These are phyloP conservation scores for Rhinichthys klamathensis DNA, from an alignment of 2,113 vertebrate species.

Conservation along the genomic window DNA sequence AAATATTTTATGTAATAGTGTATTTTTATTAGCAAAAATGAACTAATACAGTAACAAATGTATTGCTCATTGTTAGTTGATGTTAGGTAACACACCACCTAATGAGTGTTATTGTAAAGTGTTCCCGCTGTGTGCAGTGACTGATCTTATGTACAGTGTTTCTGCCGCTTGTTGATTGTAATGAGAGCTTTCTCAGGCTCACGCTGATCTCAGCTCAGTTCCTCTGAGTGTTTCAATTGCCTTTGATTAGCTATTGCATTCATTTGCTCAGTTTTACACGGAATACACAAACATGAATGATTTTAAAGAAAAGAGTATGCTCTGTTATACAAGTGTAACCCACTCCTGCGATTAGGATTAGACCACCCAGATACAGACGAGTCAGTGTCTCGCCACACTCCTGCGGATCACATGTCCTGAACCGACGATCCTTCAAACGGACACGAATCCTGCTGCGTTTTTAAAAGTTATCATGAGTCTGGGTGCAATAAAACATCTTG, in stretches of 20 bases:
- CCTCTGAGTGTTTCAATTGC: neutral
- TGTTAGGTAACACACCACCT: no score
- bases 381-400: neutral
- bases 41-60: no score
- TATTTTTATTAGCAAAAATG: no score
- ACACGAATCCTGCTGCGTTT: conserved; percentile 45
- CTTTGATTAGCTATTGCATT: neutral
- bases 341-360: neutral
- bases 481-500: conserved; percentile 47
- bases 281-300: conserved; percentile 7
- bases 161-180: neutral
- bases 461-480: conserved; percentile 5
- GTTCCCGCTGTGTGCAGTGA: neutral
- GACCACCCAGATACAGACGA: conserved; percentile 12
- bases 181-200: neutral
- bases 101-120: no score
- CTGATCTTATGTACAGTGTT: neutral
- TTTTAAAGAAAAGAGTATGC: conserved; percentile 53
- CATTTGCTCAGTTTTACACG: neutral
- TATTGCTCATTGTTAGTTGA: no score
- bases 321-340: neutral
- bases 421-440: conserved; percentile 59
- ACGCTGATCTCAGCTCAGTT: neutral
- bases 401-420: conserved; percentile 69
- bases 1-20: no score